Evolutionary conservation across 2,113 vertebrate genomes (phyloP), one percentile per base, ranked within the genome.

Genomic region (Poeciliopsis occidentalis): DNA sequence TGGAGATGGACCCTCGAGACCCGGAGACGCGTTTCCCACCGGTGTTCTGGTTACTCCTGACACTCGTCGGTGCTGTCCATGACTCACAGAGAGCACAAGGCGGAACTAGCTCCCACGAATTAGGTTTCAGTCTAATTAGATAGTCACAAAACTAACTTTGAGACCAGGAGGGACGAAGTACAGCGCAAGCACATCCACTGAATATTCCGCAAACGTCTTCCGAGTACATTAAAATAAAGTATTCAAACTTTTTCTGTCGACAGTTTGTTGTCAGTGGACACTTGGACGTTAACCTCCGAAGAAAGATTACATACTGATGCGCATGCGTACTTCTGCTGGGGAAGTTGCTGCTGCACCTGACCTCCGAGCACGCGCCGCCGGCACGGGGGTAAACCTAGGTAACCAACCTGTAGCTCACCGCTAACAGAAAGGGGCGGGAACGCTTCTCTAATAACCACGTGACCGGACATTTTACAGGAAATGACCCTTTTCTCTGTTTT

Each of bases 71-170:
- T 30, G 71, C 44, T 47, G 44, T 47, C 44, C 44, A 47, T 47
- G 13, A 19, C 44, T 3, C 5, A 2, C 64, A 30, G 32, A 30
- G 61, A 29, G 37, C 61, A 19, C 12, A 67, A 85, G 74, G 80
- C 89, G 89, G 91, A 92, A 91, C 84, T 79, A 92, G 85, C 75
- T 69, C 64, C 39, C 44, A 47, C 15, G 44, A 47, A 47, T 47
- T 47, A 47, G 13, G 67, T 39, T 47, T 11, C 37, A 70, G 31
- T 27, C 41, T 37, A 74, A 64, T n/a, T 60, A 32, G 29, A 2
- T 29, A 73, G 30, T 61, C 44, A 71, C 8, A 17, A 67, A 81
- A 83, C 19, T 60, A 7, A 78, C 67, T 67, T 84, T 69, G 1
- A 3, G 4, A 10, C 37, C 22, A 13, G 1, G 0, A 0, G 3